These are phyloP conservation scores for Theocolax elegans DNA, from an alignment of 1,140 invertebrate genomes.

Conservation along the genomic window DNA sequence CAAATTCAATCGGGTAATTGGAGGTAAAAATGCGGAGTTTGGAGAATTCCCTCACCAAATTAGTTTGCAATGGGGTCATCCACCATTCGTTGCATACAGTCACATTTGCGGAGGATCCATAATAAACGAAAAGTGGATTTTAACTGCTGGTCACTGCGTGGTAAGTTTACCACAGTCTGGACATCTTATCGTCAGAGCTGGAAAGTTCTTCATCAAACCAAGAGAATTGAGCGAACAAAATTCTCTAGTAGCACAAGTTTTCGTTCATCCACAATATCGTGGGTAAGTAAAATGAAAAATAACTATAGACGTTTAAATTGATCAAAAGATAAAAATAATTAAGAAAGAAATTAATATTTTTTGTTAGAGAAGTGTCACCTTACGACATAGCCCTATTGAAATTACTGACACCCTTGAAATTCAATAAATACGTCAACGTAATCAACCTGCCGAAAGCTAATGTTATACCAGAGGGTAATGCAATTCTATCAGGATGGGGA, in stretches of 20 bases:
- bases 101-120: conserved; percentile 19
- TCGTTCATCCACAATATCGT: conserved; percentile 65
- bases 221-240: conserved; percentile 63
- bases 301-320: background rate
- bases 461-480: conserved; percentile 57
- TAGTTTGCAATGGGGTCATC: conserved; percentile 45
- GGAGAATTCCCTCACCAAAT: conserved; percentile 61
- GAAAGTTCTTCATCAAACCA: conserved; percentile 48
- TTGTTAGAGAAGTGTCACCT: conserved; percentile 43
- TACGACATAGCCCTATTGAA: conserved; percentile 76
- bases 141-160: conserved; percentile 18
- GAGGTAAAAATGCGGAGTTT: conserved; percentile 53
- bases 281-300: conserved; percentile 52
- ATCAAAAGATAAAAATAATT: background rate
- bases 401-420: conserved; percentile 67
- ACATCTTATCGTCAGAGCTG: conserved; percentile 47
- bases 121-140: background rate
- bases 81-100: background rate
- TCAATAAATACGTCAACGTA: conserved; percentile 66
- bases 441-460: conserved; percentile 65
- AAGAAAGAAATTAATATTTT: background rate
- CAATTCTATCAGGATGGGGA: conserved; percentile 68
- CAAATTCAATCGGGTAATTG: no score
- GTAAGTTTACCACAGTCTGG: background rate
- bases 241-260: conserved; percentile 54